A percentile compares a stretch with the other conserved stretches of the same genome.
These are phyloP conservation scores for Sylvilagus bachmani DNA, from an alignment of 2,113 vertebrate species.

Conservation along the genomic window DNA sequence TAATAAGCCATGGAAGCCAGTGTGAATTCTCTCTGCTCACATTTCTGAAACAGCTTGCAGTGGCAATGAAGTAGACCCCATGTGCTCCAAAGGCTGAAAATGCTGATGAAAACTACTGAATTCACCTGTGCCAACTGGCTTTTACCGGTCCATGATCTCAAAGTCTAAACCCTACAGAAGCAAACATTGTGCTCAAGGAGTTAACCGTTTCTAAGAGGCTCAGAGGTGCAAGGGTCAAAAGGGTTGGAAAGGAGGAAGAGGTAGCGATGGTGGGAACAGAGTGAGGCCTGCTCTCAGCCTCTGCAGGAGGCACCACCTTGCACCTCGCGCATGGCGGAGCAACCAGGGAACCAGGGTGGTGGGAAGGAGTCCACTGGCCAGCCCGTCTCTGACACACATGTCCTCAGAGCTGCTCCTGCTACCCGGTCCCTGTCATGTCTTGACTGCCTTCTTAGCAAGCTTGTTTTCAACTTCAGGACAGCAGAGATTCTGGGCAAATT, in stretches of 20 bases:
- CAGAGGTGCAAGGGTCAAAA: neutral
- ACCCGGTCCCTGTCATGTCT: neutral
- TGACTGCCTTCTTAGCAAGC: neutral
- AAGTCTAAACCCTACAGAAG: neutral
- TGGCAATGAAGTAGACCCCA: neutral
- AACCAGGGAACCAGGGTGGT: neutral
- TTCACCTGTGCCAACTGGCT: neutral
- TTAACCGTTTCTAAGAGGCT: neutral
- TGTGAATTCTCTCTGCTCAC: neutral
- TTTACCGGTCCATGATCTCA: neutral
- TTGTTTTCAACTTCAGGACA: slow-evolving; percentile 21
- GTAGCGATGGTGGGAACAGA: neutral
- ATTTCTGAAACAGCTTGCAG: neutral
- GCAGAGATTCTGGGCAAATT: slow-evolving; percentile 56
- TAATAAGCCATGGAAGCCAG: neutral
- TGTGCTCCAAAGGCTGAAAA: neutral
- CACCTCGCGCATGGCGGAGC: neutral
- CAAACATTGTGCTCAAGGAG: neutral
- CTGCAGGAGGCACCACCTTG: neutral
- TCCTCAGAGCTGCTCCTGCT: neutral
- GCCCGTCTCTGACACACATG: neutral
- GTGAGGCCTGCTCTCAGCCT: neutral
- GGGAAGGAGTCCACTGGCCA: neutral
- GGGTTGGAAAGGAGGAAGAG: neutral
- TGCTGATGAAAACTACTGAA: neutral